Evolutionary conservation across 2,797 vertebrate genomes (phyloP), one percentile per base, ranked within the genome.

Genomic region (Thripadectes ignobilis): DNA sequence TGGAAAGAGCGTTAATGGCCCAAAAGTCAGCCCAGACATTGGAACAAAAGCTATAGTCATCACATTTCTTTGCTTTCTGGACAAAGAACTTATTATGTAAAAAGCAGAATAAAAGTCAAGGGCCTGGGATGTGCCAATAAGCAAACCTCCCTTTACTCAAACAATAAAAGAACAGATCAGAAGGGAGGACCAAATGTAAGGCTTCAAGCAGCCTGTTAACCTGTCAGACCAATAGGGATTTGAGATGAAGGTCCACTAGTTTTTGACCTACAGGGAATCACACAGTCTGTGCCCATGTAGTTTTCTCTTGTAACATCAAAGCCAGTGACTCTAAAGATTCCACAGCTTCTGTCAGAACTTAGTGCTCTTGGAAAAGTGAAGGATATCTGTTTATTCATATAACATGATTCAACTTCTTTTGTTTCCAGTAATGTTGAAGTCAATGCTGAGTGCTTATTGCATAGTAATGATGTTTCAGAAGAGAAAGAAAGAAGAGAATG

Each of bases 61-160:
- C 93, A 63, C 85, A 96, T 89, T 97, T 62, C 90, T 95, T 89
- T 66, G 71, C 65, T 87, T 85, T 92, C n/a, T 5, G 45, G 65
- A 96, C 96, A 96, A 97, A 97, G 88, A 85, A 59, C 83, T 92
- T 91, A 62, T 36, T 97, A 66, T 93, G 43, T 91, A 66, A 83
- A 94, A 76, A 93, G 81, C 32, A 92, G 59, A 74, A 71, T 62
- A 77, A 83, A 89, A 86, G 36, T 88, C 23, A 92, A 66, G 85
- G 69, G 77, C 75, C 54, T 94, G 55, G 58, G 54, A 54, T 54
- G 69, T 85, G 92, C 92, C 67, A 95, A 46, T 75, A 85, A 85
- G 58, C 75, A 87, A 71, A 43, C 43, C 51, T 88, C 8, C 5
- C 52, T 91, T 95, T 89, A 69, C n/a, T 80, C 15, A 21, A 29